phyloP scores from a whole-genome alignment of 2,888 invertebrate species.

The Balanococcus diminutus region DNA sequence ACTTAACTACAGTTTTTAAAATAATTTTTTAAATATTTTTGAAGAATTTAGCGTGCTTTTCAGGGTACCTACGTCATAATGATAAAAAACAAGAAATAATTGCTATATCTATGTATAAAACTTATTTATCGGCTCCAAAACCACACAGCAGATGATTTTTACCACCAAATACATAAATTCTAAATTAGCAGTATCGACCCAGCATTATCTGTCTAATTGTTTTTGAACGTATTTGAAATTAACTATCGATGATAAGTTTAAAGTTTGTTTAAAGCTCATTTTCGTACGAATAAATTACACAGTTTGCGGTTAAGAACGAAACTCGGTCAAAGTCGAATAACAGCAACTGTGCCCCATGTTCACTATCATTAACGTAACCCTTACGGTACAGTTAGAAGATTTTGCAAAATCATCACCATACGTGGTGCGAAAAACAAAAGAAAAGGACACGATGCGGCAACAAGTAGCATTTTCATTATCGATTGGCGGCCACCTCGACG shows the following conservation, averaged over 20 bases:
- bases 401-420: conserved; percentile 2
- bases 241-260: background rate
- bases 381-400: background rate
- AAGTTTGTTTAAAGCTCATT: background rate
- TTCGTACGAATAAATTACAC: background rate
- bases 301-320: background rate
- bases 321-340: background rate
- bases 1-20: no score
- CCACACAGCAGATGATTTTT: no score
- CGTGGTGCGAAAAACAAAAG: conserved; percentile 3
- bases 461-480: conserved; percentile 29
- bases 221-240: background rate
- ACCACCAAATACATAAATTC: background rate
- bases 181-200: background rate
- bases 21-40: no score
- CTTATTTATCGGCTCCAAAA: no score
- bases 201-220: background rate
- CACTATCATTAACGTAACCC: background rate
- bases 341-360: background rate
- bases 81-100: no score
- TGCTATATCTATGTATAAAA: no score
- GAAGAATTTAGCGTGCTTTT: no score
- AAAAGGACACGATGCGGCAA: conserved; percentile 26
- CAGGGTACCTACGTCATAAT: no score
- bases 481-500: background rate